Evolutionary conservation across 2,797 vertebrate species (phyloP).

Genomic region (Chelmon rostratus): DNA sequence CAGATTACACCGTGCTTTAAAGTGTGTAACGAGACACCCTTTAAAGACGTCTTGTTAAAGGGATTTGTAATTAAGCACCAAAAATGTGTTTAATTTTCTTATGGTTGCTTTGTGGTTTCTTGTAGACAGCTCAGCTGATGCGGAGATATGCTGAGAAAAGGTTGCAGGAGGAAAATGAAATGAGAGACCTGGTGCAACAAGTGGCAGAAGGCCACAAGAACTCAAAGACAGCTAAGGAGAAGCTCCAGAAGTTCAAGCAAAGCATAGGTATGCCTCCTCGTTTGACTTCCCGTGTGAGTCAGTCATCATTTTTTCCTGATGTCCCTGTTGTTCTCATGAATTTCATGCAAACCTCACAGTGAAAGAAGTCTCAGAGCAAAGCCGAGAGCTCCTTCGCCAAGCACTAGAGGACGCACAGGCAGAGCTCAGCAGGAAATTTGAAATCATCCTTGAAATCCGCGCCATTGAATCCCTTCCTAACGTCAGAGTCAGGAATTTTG

Average conservation of each 20-base stretch:
- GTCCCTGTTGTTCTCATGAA: slow-evolving; percentile 28
- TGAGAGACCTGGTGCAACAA: slow-evolving; percentile 89
- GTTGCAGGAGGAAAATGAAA: slow-evolving; percentile 86
- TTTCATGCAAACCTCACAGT: slow-evolving; percentile 80
- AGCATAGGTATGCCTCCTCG: slow-evolving; percentile 84
- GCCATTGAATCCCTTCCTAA: slow-evolving; percentile 84
- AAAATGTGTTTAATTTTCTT: slow-evolving; percentile 9
- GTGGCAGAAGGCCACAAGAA: slow-evolving; percentile 91
- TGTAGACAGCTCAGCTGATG: slow-evolving; percentile 88
- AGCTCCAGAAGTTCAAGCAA: slow-evolving; percentile 88
- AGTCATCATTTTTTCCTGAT: background rate
- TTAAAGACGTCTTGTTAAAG: background rate
- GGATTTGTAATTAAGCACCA: slow-evolving; percentile 8
- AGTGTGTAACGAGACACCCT: background rate
- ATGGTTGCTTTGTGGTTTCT: slow-evolving; percentile 40
- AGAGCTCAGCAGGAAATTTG: slow-evolving; percentile 84
- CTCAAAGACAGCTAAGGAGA: slow-evolving; percentile 86
- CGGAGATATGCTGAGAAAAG: slow-evolving; percentile 82
- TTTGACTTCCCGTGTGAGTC: background rate
- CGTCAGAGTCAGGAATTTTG: slow-evolving; percentile 85
- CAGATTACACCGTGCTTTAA: slow-evolving; percentile 14
- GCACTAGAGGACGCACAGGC: slow-evolving; percentile 86
- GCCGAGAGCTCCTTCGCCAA: slow-evolving; percentile 83
- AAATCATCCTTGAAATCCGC: slow-evolving; percentile 88
- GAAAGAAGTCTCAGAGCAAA: slow-evolving; percentile 90